Percentiles rank a stretch among this genome's conserved stretches.
Conservation (phyloP, 2,113 vertebrate genomes). For the Cichladusa arquata region DNA sequence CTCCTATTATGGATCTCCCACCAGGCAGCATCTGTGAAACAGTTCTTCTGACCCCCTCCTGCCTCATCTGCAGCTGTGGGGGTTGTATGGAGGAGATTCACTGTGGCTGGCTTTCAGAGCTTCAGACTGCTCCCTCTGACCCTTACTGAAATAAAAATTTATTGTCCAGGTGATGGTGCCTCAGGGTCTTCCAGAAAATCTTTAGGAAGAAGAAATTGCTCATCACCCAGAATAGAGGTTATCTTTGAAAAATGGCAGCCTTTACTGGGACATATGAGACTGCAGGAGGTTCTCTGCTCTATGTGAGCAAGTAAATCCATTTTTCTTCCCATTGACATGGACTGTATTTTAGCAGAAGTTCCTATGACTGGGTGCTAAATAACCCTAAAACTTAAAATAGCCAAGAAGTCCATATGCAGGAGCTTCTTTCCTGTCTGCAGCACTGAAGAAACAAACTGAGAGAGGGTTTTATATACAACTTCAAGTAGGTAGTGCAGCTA, state of each 20-base stretch:
- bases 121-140: neutral
- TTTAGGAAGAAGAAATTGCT: neutral
- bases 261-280: neutral
- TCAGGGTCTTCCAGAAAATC: neutral
- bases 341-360: neutral
- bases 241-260: neutral
- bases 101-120: neutral
- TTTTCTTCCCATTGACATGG: neutral
- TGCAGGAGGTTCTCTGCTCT: neutral
- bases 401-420: neutral
- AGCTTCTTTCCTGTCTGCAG: neutral
- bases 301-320: neutral
- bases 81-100: neutral
- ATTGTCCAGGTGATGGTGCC: neutral
- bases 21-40: neutral
- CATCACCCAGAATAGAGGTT: neutral
- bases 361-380: neutral
- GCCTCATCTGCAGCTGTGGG: neutral
- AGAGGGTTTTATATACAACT: neutral
- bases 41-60: neutral
- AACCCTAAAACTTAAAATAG: neutral
- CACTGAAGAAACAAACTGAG: accelerated
- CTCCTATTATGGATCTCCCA: neutral
- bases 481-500: accelerated
- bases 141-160: neutral